Percentiles rank a stretch among this genome's conserved stretches.
Evolutionary conservation across 1,140 invertebrate genomes (phyloP).

Genomic region (Colletes gigas): DNA sequence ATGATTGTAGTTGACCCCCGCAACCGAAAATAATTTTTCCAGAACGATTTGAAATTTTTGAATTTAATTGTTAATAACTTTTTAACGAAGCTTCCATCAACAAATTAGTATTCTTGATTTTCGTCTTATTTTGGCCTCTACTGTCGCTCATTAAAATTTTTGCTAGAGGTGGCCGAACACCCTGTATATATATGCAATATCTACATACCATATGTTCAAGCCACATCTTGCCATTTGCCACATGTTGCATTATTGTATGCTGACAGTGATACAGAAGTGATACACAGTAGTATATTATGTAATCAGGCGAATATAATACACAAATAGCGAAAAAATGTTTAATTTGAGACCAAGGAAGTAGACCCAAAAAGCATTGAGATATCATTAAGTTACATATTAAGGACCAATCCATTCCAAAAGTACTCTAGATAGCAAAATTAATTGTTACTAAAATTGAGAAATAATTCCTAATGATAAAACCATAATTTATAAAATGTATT

Average conservation of each 20-base stretch:
- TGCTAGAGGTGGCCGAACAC: too few species aligned
- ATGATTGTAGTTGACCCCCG: too few species aligned
- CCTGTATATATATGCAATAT: conserved; percentile 36
- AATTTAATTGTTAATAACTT: too few species aligned
- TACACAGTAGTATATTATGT: conserved; percentile 77
- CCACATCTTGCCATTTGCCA: conserved; percentile 74
- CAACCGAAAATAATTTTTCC: too few species aligned
- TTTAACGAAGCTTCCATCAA: too few species aligned
- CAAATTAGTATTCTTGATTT: too few species aligned
- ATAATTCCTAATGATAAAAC: too few species aligned
- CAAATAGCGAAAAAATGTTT: conserved; percentile 75
- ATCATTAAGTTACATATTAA: conserved; percentile 75
- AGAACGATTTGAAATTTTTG: too few species aligned
- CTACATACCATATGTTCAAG: conserved; percentile 75
- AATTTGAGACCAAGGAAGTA: conserved; percentile 78
- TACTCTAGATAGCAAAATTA: conserved; percentile 63
- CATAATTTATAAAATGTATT: background rate
- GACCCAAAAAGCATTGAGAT: conserved; percentile 77
- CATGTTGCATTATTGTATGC: conserved; percentile 66
- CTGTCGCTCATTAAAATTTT: too few species aligned
- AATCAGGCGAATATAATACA: conserved; percentile 77
- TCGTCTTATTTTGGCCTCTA: too few species aligned
- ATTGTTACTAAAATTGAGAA: conserved; percentile 11
- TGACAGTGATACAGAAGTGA: conserved; percentile 75
- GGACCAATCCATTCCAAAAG: conserved; percentile 77